Evolutionary conservation across 1,140 invertebrate genomes (phyloP).

Genomic region (Drosophila bocqueti): DNA sequence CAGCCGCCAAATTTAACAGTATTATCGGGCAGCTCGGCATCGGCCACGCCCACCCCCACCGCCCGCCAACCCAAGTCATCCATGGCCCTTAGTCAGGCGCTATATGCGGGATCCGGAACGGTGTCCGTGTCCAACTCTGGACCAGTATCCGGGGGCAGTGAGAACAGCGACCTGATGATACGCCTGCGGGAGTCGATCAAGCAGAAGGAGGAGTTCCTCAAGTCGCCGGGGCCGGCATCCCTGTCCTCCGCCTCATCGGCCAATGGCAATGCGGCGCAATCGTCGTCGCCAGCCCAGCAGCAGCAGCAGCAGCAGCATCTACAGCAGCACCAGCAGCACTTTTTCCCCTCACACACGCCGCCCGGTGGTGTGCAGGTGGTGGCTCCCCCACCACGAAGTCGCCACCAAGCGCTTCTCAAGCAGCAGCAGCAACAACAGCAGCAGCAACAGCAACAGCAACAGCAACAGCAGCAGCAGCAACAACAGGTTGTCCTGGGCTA

Average conservation of each 20-base stretch:
- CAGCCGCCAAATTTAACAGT: constrained; percentile 83
- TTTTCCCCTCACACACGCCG: constrained; percentile 75
- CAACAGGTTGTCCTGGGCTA: constrained; percentile 55
- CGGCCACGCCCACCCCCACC: constrained; percentile 56
- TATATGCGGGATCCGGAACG: constrained; percentile 44
- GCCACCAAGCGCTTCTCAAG: constrained; percentile 61
- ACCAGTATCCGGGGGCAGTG: constrained; percentile 35
- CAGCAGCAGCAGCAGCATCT: constrained; percentile 48
- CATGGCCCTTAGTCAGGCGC: constrained; percentile 52
- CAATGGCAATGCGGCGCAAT: constrained; percentile 60
- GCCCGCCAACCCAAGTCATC: constrained; percentile 63
- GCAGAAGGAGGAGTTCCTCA: constrained; percentile 94
- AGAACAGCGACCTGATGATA: constrained; percentile 82
- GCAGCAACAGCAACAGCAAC: constrained; percentile 36
- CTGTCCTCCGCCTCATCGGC: constrained; percentile 34
- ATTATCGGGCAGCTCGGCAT: constrained; percentile 70
- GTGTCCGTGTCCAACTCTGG: constrained; percentile 7
- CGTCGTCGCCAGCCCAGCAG: constrained; percentile 39
- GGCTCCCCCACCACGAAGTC: constrained; percentile 35
- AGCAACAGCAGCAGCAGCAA: constrained; percentile 50
- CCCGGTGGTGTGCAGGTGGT: constrained; percentile 29
- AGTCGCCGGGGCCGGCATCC: constrained; percentile 87
- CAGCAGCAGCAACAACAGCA: constrained; percentile 35
- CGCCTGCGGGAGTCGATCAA: constrained; percentile 91
- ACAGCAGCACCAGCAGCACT: constrained; percentile 71